Evolutionary conservation across 2,113 vertebrate species (phyloP).

Genomic region (Platysteira castanea): DNA sequence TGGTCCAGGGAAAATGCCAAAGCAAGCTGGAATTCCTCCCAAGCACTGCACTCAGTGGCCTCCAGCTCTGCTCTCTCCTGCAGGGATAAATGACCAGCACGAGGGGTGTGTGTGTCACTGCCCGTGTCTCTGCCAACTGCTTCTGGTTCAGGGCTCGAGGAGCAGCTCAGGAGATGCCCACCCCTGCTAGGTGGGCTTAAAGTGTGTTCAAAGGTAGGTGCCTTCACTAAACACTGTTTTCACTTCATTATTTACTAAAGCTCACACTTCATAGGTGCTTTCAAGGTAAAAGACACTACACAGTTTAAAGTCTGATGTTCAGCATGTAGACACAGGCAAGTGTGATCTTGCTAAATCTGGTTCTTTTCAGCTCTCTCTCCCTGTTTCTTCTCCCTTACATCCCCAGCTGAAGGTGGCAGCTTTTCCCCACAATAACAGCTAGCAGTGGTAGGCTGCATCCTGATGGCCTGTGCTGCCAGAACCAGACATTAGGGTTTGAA

Average conservation of each 20-base stretch:
- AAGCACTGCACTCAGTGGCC: background rate
- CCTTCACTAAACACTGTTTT: background rate
- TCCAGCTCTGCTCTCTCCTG: background rate
- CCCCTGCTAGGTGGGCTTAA: background rate
- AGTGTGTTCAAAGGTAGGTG: background rate
- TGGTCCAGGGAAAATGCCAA: background rate
- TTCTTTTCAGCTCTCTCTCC: background rate
- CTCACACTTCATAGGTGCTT: background rate
- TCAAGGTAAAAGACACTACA: background rate
- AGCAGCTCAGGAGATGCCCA: background rate
- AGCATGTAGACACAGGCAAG: background rate
- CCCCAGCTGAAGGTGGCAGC: background rate
- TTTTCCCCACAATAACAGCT: background rate
- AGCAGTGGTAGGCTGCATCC: background rate
- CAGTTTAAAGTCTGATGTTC: background rate
- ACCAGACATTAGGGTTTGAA: background rate
- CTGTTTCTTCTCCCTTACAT: background rate
- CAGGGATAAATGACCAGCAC: background rate
- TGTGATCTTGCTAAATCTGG: background rate
- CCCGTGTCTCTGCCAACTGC: background rate
- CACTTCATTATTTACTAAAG: background rate
- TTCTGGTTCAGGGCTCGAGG: background rate
- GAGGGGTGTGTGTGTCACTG: background rate
- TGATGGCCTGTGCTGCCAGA: background rate
- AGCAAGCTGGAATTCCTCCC: background rate